Base-by-base conservation (phyloP, 2,888 invertebrate species). In the Xestoiulus laeticollis region DNA sequence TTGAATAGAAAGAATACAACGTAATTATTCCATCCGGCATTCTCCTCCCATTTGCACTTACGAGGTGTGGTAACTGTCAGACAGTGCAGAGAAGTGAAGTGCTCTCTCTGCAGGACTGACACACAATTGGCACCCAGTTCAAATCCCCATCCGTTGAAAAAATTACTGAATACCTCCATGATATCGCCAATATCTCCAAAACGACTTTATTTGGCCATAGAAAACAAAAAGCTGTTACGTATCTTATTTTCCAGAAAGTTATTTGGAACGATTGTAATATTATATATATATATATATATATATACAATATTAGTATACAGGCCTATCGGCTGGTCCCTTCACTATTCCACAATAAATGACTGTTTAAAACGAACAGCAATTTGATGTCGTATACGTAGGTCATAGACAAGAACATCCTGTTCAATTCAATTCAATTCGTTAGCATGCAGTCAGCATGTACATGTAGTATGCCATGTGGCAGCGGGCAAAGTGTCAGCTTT, bases 21-120 rank as follows among this genome's bases (percentile, higher is more conserved):
- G 59, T 59, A 59, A 59, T 59, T 59, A 59, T 59, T 59, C 59
- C 59, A 59, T 59, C 59, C 59, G 59, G 59, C 59, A 59, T 59
- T 59, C 59, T 59, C 59, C 59, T 59, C 59, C 59, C 59, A 59
- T 59, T 59, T 59, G 59, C 59, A 59, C 59, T 59, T 59, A 59
- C 59, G 59, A 59, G 59, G 59, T 59, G 59, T 59, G 59, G 59
- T 59, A 59, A 59, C 59, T 59, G 59, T 59, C 59, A 59, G n/a
- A n/a, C 59, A 59, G n/a, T 59, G 48, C 48, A 16, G 48, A 14
- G 48, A 48, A 48, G 48, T 59, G 59, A 59, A 59, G 59, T n/a
- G 59, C 59, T 59, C 59, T 59, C 59, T 19, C n/a, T 59, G n/a
- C 59, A 59, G n/a, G 59, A 59, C 59, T 59, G 59, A 59, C 59